Conservation (phyloP, 2,888 invertebrate species). For the Acrobasis suavella region DNA sequence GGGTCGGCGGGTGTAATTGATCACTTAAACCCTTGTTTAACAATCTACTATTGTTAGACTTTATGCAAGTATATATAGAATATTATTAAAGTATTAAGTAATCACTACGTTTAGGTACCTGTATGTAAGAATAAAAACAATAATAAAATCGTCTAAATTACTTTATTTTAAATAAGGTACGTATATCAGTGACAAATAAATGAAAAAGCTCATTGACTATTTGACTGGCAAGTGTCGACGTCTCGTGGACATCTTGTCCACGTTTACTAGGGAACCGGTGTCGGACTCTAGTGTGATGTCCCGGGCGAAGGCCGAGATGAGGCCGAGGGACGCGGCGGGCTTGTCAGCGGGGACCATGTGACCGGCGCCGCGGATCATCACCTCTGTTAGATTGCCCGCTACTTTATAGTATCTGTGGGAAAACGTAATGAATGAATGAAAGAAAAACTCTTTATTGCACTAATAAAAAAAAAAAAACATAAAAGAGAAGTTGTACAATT, state of each 20-base stretch:
- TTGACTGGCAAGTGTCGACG: constrained; percentile 50
- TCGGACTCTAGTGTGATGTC: constrained; percentile 59
- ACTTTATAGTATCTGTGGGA: constrained; percentile 78
- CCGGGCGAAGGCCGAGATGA: constrained; percentile 84
- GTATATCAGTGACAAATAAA: constrained; percentile 15
- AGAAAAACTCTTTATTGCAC: too few species aligned
- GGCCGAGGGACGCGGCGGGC: constrained; percentile 81
- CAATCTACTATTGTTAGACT: too few species aligned
- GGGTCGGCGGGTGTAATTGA: too few species aligned
- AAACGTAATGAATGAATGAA: not conserved
- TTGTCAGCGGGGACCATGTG: constrained; percentile 86
- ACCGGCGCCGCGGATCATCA: constrained; percentile 84
- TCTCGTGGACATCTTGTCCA: constrained; percentile 57
- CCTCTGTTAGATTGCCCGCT: constrained; percentile 82
- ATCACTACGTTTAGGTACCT: too few species aligned
- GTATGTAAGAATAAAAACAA: not conserved
- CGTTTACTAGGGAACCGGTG: constrained; percentile 56
- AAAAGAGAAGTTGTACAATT: too few species aligned
- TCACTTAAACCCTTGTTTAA: too few species aligned
- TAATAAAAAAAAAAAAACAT: too few species aligned
- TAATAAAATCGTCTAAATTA: not conserved
- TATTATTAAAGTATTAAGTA: too few species aligned
- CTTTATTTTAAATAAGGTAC: constrained; percentile 15
- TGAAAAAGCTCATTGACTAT: constrained; percentile 29
- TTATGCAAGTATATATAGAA: too few species aligned